These are phyloP conservation scores for Idaea aversata DNA, from an alignment of 2,888 invertebrate genomes.

Conservation along the genomic window DNA sequence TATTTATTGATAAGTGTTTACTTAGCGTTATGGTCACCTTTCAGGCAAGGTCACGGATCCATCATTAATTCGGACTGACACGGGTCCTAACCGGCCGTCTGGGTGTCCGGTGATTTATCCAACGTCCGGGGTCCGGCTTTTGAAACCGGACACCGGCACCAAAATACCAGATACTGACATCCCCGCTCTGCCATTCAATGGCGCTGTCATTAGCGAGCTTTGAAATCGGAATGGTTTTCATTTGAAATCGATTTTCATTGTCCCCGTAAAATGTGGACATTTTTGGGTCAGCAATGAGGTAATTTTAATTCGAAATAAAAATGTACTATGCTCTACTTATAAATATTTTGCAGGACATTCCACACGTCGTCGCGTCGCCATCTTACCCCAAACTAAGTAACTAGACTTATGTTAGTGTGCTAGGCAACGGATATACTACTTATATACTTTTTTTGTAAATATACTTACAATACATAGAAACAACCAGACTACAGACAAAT, in stretches of 20 bases:
- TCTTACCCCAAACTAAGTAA: no score
- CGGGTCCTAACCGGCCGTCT: slow-evolving; percentile 32
- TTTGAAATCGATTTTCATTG: neutral
- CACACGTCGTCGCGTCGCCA: no score
- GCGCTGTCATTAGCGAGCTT: slow-evolving; percentile 32
- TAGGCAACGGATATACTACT: no score
- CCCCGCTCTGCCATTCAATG: slow-evolving; percentile 23
- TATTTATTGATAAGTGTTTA: neutral
- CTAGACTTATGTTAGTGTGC: no score
- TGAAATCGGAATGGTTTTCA: slow-evolving; percentile 18
- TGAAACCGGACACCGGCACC: slow-evolving; percentile 30
- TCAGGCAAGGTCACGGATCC: slow-evolving; percentile 27
- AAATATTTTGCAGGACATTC: neutral
- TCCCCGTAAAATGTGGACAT: neutral
- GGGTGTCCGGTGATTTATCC: slow-evolving; percentile 39
- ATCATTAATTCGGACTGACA: slow-evolving; percentile 44
- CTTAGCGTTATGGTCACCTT: neutral
- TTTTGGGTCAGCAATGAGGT: no score
- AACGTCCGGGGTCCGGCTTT: slow-evolving; percentile 27
- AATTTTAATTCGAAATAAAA: neutral
- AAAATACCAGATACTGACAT: slow-evolving; percentile 25
- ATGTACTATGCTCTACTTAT: neutral
- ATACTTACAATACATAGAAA: no score
- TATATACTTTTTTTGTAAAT: no score
- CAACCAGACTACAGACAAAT: no score